Percentiles rank a stretch among this genome's conserved stretches.
These are phyloP conservation scores for Myopa testacea DNA, from an alignment of 2,888 invertebrate species.

Conservation along the genomic window DNA sequence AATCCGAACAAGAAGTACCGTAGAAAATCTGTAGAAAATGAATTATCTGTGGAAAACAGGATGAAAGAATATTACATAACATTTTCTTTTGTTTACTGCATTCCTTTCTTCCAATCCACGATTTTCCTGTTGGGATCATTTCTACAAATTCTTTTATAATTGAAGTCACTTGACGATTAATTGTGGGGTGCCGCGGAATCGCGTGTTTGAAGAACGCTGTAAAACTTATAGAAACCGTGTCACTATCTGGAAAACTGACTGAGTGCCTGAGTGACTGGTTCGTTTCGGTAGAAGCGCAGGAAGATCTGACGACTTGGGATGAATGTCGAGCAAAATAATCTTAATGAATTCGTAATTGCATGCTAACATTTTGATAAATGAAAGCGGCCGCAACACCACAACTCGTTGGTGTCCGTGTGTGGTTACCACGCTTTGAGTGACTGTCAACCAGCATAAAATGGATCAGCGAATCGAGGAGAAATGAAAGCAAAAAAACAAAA, in stretches of 20 bases:
- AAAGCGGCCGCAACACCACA: constrained; percentile 37
- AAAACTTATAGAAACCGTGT: constrained; percentile 30
- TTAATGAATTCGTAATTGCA: constrained; percentile 67
- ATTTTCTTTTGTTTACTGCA: no score
- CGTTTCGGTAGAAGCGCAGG: constrained; percentile 50
- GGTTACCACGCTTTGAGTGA: constrained; percentile 47
- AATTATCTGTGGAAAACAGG: not conserved
- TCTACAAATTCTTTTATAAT: constrained; percentile 56
- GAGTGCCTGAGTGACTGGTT: constrained; percentile 48
- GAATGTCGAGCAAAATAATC: constrained; percentile 63
- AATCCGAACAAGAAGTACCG: not conserved
- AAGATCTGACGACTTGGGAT: constrained; percentile 43
- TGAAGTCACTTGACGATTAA: constrained; percentile 64
- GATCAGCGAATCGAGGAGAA: not conserved
- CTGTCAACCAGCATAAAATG: constrained; percentile 63
- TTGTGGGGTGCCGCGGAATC: constrained; percentile 61
- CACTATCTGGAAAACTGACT: constrained; percentile 55
- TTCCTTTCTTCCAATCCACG: not conserved
- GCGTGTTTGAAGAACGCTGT: constrained; percentile 52
- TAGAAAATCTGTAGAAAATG: no score
- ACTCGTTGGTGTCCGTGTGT: constrained; percentile 28
- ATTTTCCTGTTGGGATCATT: constrained; percentile 23
- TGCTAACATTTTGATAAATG: constrained; percentile 54
- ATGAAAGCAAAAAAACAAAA: no score
- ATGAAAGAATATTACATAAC: not conserved